Evolutionary conservation across 2,888 invertebrate species (phyloP).

Genomic region (Tipula confusa): DNA sequence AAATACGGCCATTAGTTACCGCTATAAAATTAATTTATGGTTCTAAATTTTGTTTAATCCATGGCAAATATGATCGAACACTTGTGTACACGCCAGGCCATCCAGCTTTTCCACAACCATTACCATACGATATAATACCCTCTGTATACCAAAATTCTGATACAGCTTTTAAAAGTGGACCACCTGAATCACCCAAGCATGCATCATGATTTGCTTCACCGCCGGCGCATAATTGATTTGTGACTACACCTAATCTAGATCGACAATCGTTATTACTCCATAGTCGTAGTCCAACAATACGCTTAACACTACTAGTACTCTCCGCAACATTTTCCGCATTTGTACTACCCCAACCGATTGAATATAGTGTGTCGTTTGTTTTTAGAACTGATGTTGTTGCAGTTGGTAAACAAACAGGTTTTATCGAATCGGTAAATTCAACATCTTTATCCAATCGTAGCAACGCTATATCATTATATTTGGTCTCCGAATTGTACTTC

Average conservation of each 20-base stretch:
- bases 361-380: conserved; percentile 49
- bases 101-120: conserved; percentile 50
- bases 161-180: conserved; percentile 53
- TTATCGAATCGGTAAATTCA: conserved; percentile 53
- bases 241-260: conserved; percentile 37
- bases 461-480: conserved; percentile 66
- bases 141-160: conserved; percentile 40
- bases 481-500: conserved; percentile 43
- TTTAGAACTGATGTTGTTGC: conserved; percentile 40
- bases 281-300: conserved; percentile 52
- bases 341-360: conserved; percentile 60
- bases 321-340: neutral
- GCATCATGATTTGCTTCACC: conserved; percentile 54
- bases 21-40: conserved; percentile 41
- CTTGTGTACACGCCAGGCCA: conserved; percentile 69
- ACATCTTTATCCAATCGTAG: conserved; percentile 58
- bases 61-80: conserved; percentile 58
- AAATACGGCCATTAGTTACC: neutral
- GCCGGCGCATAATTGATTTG: conserved; percentile 44
- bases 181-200: conserved; percentile 63
- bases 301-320: conserved; percentile 35
- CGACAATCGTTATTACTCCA: conserved; percentile 51
- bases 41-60: conserved; percentile 57
- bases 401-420: conserved; percentile 59
- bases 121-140: conserved; percentile 55